These are phyloP conservation scores for Macroglossus sobrinus DNA, from an alignment of 2,113 vertebrate genomes.

Conservation along the genomic window DNA sequence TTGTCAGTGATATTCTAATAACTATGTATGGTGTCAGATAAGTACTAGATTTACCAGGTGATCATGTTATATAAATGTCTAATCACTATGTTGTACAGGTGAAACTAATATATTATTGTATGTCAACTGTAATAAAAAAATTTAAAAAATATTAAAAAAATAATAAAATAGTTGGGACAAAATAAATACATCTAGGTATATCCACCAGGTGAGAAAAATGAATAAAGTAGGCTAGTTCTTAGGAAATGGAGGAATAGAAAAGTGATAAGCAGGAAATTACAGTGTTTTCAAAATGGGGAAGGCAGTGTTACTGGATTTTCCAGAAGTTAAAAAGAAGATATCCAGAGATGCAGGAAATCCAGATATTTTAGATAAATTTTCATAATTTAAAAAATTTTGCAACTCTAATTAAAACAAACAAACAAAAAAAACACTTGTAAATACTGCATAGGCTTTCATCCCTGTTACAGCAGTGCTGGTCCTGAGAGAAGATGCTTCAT, in stretches of 20 bases:
- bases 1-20: too few relatives aligned
- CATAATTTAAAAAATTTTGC: neutral
- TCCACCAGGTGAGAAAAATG: neutral
- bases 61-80: too few relatives aligned
- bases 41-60: too few relatives aligned
- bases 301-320: neutral
- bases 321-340: neutral
- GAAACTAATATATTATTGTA: too few relatives aligned
- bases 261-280: neutral
- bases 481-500: neutral
- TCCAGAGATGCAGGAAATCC: neutral
- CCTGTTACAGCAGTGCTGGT: neutral
- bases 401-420: neutral
- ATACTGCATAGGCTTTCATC: rapidly evolving
- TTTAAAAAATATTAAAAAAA: too few relatives aligned
- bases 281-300: neutral
- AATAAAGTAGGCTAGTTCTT: neutral
- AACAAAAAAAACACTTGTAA: neutral
- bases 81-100: too few relatives aligned
- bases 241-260: neutral
- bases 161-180: neutral
- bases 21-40: too few relatives aligned
- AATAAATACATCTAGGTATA: neutral
- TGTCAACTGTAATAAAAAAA: too few relatives aligned
- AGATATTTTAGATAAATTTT: neutral